Evolutionary conservation across 2,113 vertebrate species (phyloP), one percentile per base, ranked within the genome.

Genomic region (Sinocyclocheilus grahami): DNA sequence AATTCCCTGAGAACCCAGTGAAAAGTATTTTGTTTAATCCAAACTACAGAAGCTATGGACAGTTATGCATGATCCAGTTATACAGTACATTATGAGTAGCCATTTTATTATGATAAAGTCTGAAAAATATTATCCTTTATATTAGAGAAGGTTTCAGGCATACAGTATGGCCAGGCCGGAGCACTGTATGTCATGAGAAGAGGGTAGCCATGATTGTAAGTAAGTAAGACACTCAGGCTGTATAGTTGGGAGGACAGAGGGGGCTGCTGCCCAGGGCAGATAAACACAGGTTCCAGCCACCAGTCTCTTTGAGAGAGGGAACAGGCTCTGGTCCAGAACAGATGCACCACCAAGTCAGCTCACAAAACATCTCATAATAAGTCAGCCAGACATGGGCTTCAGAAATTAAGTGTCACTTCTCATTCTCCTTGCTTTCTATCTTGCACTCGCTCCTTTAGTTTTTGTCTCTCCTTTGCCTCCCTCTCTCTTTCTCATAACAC

Each of bases 321-420:
- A 87, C 90, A 92, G 93, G 93, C 92, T 83, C 84, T 39, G 86
- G 92, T 91, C 91, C 91, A 91, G 91, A 86, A 85, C 92, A 92
- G 90, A 93, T 89, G 90, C 93, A 91, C 90, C 91, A 93, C 93
- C 93, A 93, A 92, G 90, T 91, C 91, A 91, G 94, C 94, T 94
- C 94, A 94, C 94, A 94, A 94, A 82, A 94, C 94, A 93, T 94
- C 93, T 93, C 92, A 94, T 94, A 93, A 95, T 94, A 94, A 94
- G 92, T 95, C 92, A 92, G 92, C 91, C 93, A 94, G 93, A 93
- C 92, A 93, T 93, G 93, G 90, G 93, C 90, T 88, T 91, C 92
- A 87, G 92, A 95, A 95, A 94, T 94, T 93, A 95, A 94, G 92
- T 95, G 94, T 95, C 95, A 95, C 93, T 94, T 95, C 93, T 95